Base-by-base conservation (phyloP, 2,888 invertebrate genomes). In the Brenthis daphne region DNA sequence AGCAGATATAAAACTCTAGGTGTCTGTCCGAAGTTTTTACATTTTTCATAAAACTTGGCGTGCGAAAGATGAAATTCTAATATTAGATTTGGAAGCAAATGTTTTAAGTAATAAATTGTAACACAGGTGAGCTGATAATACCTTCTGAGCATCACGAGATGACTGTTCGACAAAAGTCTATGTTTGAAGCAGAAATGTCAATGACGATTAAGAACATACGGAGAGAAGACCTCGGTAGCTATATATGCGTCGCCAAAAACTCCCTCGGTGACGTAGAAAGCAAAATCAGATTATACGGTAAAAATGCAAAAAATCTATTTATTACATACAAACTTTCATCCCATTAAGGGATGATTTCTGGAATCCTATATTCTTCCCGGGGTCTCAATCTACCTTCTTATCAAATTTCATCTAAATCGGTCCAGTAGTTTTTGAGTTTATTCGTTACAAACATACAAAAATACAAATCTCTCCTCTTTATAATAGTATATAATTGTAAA, bases 181-280 rank as follows among this genome's bases (percentile, higher is more conserved):
- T 95, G 89, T 98, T 97, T 84, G 97, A 97, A 86, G 96, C 96
- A 0, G 95, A 95, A 82, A 97, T 98, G 97, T 94, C 95, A 43
- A 94, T 98, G 89, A 96, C 95, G 65, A 96, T 98, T 76, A 94
- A 96, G 77, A 95, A 96, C 81, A 95, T 98, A 75, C 95, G 96
- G 72, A 94, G 95, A 74, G 95, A 95, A 71, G 97, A 97, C 82
- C 94, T 96, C 57, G 97, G 98, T 64, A 96, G 96, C 64, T 98
- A 98, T 87, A 94, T 95, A 65, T 98, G 98, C 85, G 96, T 97
- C 57, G 97, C 97, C 20, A 97, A 97, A 84, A 97, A 97, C 85
- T 96, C 96, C 1, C 93, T 98, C 4, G 98, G 98, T 5, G 97
- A 97, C 80, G 97, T 97, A 60, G 97, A 98, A 84, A 97, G 97